phyloP scores from a whole-genome alignment of 2,888 invertebrate species.

The Leptogaster cylindrica region DNA sequence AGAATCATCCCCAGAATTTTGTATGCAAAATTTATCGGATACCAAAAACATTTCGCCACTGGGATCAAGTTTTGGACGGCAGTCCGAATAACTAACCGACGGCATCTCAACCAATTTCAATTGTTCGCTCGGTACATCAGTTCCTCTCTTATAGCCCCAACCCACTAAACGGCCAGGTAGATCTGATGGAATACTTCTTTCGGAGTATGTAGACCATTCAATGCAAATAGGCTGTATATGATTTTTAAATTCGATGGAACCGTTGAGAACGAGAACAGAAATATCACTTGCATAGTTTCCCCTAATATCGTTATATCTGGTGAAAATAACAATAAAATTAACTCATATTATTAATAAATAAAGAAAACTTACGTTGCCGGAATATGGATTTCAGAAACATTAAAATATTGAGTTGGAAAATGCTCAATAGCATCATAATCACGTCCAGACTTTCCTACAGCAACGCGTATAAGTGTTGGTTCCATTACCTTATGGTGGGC shows the following conservation, averaged over 20 bases:
- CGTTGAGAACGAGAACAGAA: constrained; percentile 54
- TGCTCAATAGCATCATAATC: constrained; percentile 42
- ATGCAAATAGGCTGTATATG: constrained; percentile 58
- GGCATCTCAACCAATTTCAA: constrained; percentile 48
- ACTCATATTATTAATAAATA: no score
- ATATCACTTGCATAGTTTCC: constrained; percentile 55
- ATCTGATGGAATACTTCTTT: constrained; percentile 30
- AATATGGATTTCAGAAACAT: constrained; percentile 47
- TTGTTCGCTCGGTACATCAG: constrained; percentile 40
- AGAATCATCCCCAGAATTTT: constrained; percentile 46
- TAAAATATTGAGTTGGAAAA: constrained; percentile 42
- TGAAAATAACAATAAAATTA: not conserved
- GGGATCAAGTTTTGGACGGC: constrained; percentile 44
- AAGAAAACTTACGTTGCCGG: constrained; percentile 43
- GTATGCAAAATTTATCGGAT: constrained; percentile 57
- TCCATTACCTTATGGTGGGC: not conserved
- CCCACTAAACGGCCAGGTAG: constrained; percentile 49
- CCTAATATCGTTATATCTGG: constrained; percentile 48
- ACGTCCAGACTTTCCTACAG: constrained; percentile 48
- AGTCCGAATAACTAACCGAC: constrained; percentile 47
- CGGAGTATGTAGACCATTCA: constrained; percentile 49
- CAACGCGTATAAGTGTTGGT: constrained; percentile 40
- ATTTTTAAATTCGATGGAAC: constrained; percentile 52
- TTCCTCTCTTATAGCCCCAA: constrained; percentile 49
- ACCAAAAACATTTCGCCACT: constrained; percentile 48